Conservation (phyloP, 2,888 invertebrate species). For the Archips crataeganus region DNA sequence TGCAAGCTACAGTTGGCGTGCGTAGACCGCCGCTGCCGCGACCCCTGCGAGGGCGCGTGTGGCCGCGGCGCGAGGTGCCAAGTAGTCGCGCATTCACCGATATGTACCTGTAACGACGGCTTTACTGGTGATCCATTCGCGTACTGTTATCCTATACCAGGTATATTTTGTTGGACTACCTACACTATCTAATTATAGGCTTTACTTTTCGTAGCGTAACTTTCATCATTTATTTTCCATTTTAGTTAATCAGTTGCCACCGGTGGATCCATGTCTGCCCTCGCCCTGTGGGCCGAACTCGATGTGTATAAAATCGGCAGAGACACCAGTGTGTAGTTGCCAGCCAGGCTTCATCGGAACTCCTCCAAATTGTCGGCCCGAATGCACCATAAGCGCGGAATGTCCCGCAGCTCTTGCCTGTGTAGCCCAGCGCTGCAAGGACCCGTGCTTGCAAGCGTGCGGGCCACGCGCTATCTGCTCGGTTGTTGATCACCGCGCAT, state of each 20-base stretch:
- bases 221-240: background rate
- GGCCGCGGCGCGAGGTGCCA: conserved; percentile 90
- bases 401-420: conserved; percentile 89
- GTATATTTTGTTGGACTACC: conserved; percentile 62
- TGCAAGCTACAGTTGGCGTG: conserved; percentile 89
- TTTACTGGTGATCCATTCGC: conserved; percentile 91
- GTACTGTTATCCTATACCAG: conserved; percentile 86
- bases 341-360: conserved; percentile 87
- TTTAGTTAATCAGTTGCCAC: conserved; percentile 56
- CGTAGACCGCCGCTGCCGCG: conserved; percentile 89
- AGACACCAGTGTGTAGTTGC: conserved; percentile 88
- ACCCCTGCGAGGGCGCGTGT: conserved; percentile 91
- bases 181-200: background rate
- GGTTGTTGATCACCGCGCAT: conserved; percentile 88
- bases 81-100: conserved; percentile 91
- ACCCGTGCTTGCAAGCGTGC: conserved; percentile 89
- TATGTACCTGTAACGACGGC: conserved; percentile 89
- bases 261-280: conserved; percentile 87
- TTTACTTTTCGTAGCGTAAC: background rate
- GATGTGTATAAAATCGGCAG: conserved; percentile 86
- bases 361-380: conserved; percentile 89
- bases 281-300: conserved; percentile 89
- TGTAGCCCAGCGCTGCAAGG: conserved; percentile 86
- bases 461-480: conserved; percentile 85
- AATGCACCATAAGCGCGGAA: conserved; percentile 89